phyloP scores from a whole-genome alignment of 2,888 invertebrate species.

The Lysandra bellargus region DNA sequence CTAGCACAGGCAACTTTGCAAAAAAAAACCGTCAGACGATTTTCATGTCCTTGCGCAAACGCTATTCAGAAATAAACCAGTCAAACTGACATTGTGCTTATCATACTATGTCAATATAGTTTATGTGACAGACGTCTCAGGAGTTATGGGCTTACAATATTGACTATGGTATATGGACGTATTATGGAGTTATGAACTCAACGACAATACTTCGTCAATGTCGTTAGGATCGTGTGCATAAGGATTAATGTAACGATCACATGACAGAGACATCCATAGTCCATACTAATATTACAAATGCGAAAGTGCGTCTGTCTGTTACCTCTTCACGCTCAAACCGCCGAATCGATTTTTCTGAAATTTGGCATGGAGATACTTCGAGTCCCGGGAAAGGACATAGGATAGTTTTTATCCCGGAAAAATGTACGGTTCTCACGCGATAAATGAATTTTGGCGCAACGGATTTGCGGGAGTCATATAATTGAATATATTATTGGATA shows the following conservation, averaged over 20 bases:
- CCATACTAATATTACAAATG: too few relatives aligned
- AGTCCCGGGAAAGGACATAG: too few relatives aligned
- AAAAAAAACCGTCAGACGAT: not conserved
- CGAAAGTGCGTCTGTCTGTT: too few relatives aligned
- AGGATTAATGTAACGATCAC: not conserved
- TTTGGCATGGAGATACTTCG: too few relatives aligned
- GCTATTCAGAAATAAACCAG: not conserved
- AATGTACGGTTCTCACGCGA: too few relatives aligned
- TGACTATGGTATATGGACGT: not conserved
- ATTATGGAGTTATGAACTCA: not conserved
- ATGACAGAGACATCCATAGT: not conserved
- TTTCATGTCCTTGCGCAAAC: not conserved
- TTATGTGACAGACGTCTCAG: not conserved
- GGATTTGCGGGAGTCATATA: too few relatives aligned
- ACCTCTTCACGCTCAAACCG: too few relatives aligned
- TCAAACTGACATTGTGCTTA: not conserved
- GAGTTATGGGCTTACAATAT: not conserved
- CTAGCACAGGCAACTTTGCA: not conserved
- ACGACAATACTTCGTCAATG: not conserved
- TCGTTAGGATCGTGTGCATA: not conserved
- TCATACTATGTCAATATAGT: constrained; percentile 14
- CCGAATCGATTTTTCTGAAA: too few relatives aligned
- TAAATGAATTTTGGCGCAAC: too few relatives aligned
- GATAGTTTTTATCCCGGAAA: too few relatives aligned
- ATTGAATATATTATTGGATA: not conserved